Base-by-base conservation (phyloP, 2,888 invertebrate species). In the Hirtodrosophila duncani region DNA sequence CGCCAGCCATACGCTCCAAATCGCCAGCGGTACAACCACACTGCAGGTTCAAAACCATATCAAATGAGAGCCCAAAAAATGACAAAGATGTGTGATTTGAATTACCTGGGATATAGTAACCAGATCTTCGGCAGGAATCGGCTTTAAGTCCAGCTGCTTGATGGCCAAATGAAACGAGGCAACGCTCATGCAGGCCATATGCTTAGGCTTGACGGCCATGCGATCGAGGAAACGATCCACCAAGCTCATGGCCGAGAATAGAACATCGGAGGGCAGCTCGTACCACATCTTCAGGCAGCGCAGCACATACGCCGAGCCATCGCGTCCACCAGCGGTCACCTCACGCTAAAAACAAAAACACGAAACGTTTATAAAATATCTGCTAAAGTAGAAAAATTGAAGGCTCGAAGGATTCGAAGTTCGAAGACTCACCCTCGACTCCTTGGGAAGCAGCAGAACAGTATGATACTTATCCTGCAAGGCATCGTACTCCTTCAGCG, bases 81-180 rank as follows among this genome's bases (percentile, higher is more conserved):
- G 31, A 7, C 13, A 27, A n/a, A 29, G 3, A 21, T 11, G 6
- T 16, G 20, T 43, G 29, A 33, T 2, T 26, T n/a, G 8, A 3
- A 61, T 58, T 66, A 87, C 87, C 83, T 87, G 87, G 63, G 89
- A 88, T 74, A 89, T 86, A 72, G 87, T 85, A 87, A 92, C 92
- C 51, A 94, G 87, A 83, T 93, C 92, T 64, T 91, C 91, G 39
- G 91, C 88, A 82, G 90, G 89, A 60, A 90, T 88, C 43, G 91
- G 87, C 64, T 90, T 86, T 56, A 88, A 88, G 57, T 89, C 89
- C 52, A 91, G 88, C 49, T 92, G 90, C 82, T 90, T 89, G 71
- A 94, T 92, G 51, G 96, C 95, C 79, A 96, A 90, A 88, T 94
- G 92, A 88, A 96, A 92, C 71, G 95, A 94, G 56, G 95, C 92